Conservation (phyloP, 2,888 invertebrate species). For the Globia sparganii region DNA sequence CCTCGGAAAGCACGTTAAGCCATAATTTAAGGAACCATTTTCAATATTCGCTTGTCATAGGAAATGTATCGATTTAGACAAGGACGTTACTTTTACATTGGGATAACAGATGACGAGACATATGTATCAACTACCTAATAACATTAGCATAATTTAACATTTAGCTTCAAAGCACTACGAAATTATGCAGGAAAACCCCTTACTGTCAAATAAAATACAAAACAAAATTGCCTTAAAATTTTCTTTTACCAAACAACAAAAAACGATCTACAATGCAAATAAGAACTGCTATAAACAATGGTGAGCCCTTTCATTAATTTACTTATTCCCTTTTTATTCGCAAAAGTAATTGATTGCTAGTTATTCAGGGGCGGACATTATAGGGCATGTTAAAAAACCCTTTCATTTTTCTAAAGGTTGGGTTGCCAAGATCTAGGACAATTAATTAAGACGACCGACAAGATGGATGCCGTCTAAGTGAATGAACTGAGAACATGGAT, state of each 20-base stretch:
- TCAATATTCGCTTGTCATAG: background rate
- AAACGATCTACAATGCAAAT: slow-evolving; percentile 56
- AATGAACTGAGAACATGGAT: slow-evolving; percentile 61
- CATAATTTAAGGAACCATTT: background rate
- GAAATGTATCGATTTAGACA: background rate
- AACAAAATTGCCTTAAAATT: slow-evolving; percentile 24
- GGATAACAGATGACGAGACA: background rate
- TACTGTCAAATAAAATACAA: background rate
- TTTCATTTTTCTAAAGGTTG: slow-evolving; percentile 57
- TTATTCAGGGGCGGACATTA: slow-evolving; percentile 57
- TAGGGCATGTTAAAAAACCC: slow-evolving; percentile 47
- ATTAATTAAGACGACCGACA: slow-evolving; percentile 66
- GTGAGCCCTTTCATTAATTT: slow-evolving; percentile 59
- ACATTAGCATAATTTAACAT: background rate
- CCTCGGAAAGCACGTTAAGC: no score
- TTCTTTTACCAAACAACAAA: slow-evolving; percentile 31
- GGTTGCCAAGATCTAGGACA: slow-evolving; percentile 63
- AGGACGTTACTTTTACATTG: background rate
- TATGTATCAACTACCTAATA: background rate
- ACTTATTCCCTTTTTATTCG: slow-evolving; percentile 51
- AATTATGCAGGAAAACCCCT: background rate
- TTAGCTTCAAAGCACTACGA: background rate
- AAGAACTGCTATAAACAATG: slow-evolving; percentile 58
- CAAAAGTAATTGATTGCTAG: slow-evolving; percentile 62
- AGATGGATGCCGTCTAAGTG: slow-evolving; percentile 62